Evolutionary conservation across 2,113 vertebrate species (phyloP).

Genomic region (Melanocharis versteri): DNA sequence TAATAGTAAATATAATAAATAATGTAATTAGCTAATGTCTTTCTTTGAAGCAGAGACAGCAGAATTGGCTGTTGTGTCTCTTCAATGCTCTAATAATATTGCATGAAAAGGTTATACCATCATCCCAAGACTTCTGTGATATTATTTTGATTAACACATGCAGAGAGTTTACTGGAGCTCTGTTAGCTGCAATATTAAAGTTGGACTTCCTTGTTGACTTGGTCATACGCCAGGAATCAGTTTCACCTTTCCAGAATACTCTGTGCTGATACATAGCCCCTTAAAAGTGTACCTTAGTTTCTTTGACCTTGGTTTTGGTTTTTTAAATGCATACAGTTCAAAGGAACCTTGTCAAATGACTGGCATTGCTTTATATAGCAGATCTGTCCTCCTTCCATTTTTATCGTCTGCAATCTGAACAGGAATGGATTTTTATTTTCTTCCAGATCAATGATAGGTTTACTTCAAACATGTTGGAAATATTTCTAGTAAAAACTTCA

Average conservation of each 20-base stretch:
- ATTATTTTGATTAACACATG: not conserved
- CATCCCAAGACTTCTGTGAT: not conserved
- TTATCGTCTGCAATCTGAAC: not conserved
- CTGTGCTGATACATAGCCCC: not conserved
- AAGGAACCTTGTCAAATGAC: not conserved
- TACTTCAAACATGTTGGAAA: not conserved
- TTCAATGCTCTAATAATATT: not conserved
- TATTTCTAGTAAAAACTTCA: not conserved
- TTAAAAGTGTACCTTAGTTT: not conserved
- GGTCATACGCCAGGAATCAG: not conserved
- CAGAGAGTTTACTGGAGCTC: not conserved
- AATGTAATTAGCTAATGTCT: not conserved
- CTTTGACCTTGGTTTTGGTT: not conserved
- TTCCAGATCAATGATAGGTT: not conserved
- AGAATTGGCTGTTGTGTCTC: not conserved
- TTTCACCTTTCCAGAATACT: not conserved
- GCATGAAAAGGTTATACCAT: not conserved
- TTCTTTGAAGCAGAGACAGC: not conserved
- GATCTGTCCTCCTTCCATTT: not conserved
- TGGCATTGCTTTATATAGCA: not conserved
- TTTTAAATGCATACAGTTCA: not conserved
- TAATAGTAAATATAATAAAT: not conserved
- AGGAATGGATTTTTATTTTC: not conserved
- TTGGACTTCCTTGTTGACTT: not conserved
- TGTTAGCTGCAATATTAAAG: not conserved